phyloP scores from a whole-genome alignment of 2,888 invertebrate genomes.

The Stenurella melanura region DNA sequence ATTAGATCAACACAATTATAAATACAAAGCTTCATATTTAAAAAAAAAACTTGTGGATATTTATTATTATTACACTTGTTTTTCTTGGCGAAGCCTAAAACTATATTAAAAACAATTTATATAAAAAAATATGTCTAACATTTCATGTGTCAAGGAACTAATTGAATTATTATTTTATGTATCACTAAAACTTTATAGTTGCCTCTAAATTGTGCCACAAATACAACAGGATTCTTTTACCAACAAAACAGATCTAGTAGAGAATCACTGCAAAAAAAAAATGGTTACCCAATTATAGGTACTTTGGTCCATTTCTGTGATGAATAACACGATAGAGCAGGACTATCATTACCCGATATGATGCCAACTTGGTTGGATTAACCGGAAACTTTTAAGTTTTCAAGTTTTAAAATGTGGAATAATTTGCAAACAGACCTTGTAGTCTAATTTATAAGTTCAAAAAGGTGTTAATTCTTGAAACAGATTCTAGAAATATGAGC shows the following conservation, averaged over 20 bases:
- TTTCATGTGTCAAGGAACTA: constrained; percentile 3
- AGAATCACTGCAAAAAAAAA: background rate
- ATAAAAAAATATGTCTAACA: constrained; percentile 1
- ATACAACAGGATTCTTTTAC: background rate
- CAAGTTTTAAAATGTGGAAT: too few relatives aligned
- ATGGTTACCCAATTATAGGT: too few relatives aligned
- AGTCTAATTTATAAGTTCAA: too few relatives aligned
- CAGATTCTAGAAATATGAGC: too few relatives aligned
- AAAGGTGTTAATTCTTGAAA: too few relatives aligned
- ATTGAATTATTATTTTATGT: background rate
- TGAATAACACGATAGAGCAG: too few relatives aligned
- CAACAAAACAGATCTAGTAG: background rate
- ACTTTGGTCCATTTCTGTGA: too few relatives aligned
- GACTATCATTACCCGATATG: too few relatives aligned
- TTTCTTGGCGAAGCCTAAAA: background rate
- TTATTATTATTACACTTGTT: background rate
- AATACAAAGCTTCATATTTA: background rate
- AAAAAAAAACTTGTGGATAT: background rate
- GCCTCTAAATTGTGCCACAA: background rate
- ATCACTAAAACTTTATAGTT: background rate
- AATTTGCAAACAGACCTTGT: too few relatives aligned
- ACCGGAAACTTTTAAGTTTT: too few relatives aligned
- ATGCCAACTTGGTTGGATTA: too few relatives aligned
- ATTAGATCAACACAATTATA: background rate
- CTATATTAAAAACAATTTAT: constrained; percentile 3